Percentiles rank a stretch among this genome's conserved stretches.
phyloP scores from a whole-genome alignment of 2,113 vertebrate species.

The Erythrolamprus reginae region DNA sequence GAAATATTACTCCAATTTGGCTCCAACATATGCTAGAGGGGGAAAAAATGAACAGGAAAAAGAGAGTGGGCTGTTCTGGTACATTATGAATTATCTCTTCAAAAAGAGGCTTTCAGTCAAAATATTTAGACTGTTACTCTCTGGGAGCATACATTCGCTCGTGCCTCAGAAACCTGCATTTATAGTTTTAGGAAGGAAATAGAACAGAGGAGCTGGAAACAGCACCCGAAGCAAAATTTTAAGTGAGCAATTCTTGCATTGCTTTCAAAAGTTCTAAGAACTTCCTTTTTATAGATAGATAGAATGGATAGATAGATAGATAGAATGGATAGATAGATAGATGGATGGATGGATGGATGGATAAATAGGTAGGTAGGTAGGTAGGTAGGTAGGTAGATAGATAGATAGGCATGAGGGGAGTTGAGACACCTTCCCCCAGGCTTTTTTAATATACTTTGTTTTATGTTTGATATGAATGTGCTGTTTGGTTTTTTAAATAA shows the following conservation, averaged over 20 bases:
- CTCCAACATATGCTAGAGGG: constrained; percentile 19
- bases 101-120: constrained; percentile 13
- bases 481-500: too few relatives aligned
- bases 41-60: constrained; percentile 8
- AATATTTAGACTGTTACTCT: constrained; percentile 27
- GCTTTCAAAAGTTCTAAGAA: background rate
- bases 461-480: too few relatives aligned
- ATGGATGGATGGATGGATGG: too few relatives aligned
- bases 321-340: too few relatives aligned
- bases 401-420: too few relatives aligned
- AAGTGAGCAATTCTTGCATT: background rate
- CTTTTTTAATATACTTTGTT: too few relatives aligned
- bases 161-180: constrained; percentile 20
- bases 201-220: constrained; percentile 8
- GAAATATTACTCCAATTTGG: constrained; percentile 36
- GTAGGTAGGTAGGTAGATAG: too few relatives aligned
- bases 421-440: too few relatives aligned
- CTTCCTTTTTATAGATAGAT: background rate
- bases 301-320: too few relatives aligned
- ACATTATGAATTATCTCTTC: constrained; percentile 15
- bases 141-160: constrained; percentile 35
- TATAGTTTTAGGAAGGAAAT: constrained; percentile 14
- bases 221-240: background rate
- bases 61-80: background rate
- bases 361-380: too few relatives aligned